Percentiles rank a stretch among this genome's conserved stretches.
These are phyloP conservation scores for Cephus rjabovi DNA, from an alignment of 2,888 invertebrate genomes.

Conservation along the genomic window DNA sequence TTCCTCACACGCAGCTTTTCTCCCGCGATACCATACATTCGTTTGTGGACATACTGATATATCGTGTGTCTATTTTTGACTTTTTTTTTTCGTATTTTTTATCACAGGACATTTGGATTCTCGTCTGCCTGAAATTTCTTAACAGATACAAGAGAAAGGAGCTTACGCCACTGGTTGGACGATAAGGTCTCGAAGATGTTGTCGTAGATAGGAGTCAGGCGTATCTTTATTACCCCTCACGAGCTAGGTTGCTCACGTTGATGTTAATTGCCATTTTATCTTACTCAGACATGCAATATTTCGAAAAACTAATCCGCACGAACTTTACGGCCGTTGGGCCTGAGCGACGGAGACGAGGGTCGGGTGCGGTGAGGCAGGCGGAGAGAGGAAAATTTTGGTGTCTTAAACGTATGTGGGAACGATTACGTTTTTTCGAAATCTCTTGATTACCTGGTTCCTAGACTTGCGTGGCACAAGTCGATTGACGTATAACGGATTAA, in stretches of 20 bases:
- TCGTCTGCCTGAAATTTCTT: background rate
- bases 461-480: background rate
- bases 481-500: background rate
- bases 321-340: background rate
- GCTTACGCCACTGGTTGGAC: conserved; percentile 27
- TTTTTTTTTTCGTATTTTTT: too few species aligned
- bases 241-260: conserved; percentile 45
- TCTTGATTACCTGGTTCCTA: background rate
- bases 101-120: background rate
- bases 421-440: background rate
- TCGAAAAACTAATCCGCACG: conserved; percentile 27
- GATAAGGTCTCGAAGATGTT: conserved; percentile 56
- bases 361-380: background rate
- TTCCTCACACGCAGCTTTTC: background rate
- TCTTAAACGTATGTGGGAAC: background rate
- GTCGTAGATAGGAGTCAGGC: conserved; percentile 51
- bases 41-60: background rate
- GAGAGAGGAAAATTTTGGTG: background rate
- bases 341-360: background rate
- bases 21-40: background rate
- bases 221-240: conserved; percentile 63
- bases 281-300: conserved; percentile 54
- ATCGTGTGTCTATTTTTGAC: too few species aligned
- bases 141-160: background rate
- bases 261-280: conserved; percentile 65